Conservation (phyloP, 2,113 vertebrate species). For the Piaya cayana region DNA sequence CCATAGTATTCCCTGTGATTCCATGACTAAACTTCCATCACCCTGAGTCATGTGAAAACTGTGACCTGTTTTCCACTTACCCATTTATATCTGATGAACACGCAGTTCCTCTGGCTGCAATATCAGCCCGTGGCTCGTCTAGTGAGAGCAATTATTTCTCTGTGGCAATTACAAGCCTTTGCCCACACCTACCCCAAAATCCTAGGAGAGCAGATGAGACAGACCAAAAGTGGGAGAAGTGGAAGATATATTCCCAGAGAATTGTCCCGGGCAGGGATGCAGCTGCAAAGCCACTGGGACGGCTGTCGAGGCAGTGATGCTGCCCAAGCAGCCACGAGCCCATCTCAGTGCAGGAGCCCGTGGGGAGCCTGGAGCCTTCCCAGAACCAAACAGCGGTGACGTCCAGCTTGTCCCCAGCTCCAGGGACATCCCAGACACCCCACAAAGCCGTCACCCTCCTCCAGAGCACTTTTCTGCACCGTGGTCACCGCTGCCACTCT, state of each 20-base stretch:
- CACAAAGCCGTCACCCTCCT: rapidly evolving
- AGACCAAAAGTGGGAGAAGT: not conserved
- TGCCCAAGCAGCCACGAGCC: not conserved
- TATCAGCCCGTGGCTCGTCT: not conserved
- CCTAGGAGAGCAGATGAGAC: not conserved
- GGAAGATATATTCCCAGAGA: rapidly evolving
- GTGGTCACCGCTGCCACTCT: not conserved
- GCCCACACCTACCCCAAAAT: not conserved
- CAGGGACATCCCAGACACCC: rapidly evolving
- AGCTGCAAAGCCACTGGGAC: rapidly evolving
- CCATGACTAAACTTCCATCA: not conserved
- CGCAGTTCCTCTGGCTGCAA: not conserved
- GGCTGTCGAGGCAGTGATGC: rapidly evolving
- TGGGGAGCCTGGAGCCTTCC: too few relatives aligned
- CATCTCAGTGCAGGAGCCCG: rapidly evolving
- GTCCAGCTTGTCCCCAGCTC: not conserved
- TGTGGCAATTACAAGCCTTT: not conserved
- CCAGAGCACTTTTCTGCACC: not conserved
- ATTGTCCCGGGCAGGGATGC: rapidly evolving
- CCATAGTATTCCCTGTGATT: not conserved
- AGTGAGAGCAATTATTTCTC: not conserved
- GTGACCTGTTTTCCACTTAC: not conserved
- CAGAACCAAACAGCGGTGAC: rapidly evolving
- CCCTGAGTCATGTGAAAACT: not conserved
- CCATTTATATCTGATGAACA: not conserved